These are phyloP conservation scores for Mimachlamys varia DNA, from an alignment of 2,888 invertebrate genomes.

Conservation along the genomic window DNA sequence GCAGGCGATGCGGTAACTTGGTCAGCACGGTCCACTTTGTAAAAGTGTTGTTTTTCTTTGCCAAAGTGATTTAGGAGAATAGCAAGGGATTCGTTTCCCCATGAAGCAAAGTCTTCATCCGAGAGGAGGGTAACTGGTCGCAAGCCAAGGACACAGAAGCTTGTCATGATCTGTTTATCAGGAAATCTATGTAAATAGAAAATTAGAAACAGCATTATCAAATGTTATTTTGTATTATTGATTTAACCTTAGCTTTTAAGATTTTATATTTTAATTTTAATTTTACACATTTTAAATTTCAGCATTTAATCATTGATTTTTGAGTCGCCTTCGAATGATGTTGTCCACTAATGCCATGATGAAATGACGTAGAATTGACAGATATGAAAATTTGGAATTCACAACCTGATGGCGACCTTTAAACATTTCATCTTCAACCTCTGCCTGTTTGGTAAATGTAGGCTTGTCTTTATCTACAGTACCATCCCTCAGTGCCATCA, in stretches of 20 bases:
- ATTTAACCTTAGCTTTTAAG: too few relatives aligned
- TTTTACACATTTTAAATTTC: too few relatives aligned
- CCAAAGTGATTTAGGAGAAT: conserved; percentile 47
- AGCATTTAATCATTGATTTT: not conserved
- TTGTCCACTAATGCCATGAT: conserved; percentile 47
- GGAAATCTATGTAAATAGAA: too few relatives aligned
- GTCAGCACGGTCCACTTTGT: conserved; percentile 32
- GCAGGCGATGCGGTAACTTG: conserved; percentile 29
- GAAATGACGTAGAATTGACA: conserved; percentile 38
- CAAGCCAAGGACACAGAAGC: conserved; percentile 48
- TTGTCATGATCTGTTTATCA: conserved; percentile 46
- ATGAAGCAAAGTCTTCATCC: conserved; percentile 44
- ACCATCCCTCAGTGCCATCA: conserved; percentile 28
- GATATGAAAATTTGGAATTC: conserved; percentile 35
- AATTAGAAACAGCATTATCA: too few relatives aligned
- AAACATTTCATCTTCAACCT: conserved; percentile 44
- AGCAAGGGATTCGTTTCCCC: conserved; percentile 50
- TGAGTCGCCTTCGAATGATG: conserved; percentile 41
- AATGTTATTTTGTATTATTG: too few relatives aligned
- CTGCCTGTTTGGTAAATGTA: conserved; percentile 38
- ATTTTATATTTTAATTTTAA: too few relatives aligned
- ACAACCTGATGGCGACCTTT: conserved; percentile 46
- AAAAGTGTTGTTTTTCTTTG: conserved; percentile 41
- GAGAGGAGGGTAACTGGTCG: conserved; percentile 50
- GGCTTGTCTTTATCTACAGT: conserved; percentile 38